Evolutionary conservation across 2,888 invertebrate genomes (phyloP).

Genomic region (Brachynemurus nebulosus): DNA sequence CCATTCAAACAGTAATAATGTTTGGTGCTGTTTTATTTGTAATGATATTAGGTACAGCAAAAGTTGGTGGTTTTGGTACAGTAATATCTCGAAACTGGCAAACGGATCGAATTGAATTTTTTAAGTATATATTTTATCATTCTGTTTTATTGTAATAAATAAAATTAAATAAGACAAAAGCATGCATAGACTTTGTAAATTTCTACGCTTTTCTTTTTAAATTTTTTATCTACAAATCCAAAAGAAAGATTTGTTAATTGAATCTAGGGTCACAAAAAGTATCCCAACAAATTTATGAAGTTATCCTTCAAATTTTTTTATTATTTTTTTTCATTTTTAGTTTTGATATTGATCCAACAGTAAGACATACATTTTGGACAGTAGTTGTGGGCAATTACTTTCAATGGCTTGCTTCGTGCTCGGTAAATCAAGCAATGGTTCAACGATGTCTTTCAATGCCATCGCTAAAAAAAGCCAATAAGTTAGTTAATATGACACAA

Average conservation of each 20-base stretch:
- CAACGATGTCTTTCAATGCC: conserved; percentile 70
- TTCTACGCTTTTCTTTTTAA: no score
- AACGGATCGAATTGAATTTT: conserved; percentile 54
- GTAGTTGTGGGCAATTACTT: conserved; percentile 64
- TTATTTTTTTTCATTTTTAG: conserved; percentile 35
- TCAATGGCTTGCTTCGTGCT: conserved; percentile 67
- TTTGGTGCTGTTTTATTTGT: conserved; percentile 54
- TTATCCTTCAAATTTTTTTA: no score
- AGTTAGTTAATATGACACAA: no score
- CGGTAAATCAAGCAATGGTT: conserved; percentile 78
- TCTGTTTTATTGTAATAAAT: no score
- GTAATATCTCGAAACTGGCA: conserved; percentile 45
- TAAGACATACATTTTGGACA: conserved; percentile 71
- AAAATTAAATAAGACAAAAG: no score
- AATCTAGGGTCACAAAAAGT: no score
- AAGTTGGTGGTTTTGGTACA: conserved; percentile 46
- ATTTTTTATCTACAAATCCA: no score
- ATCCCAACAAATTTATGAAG: no score
- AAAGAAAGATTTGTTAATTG: no score
- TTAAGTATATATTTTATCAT: conserved; percentile 52
- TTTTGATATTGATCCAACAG: conserved; percentile 58
- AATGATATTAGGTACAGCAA: conserved; percentile 46
- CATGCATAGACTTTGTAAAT: no score
- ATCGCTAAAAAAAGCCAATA: conserved; percentile 51
- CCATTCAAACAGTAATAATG: conserved; percentile 60